Conservation (phyloP, 2,113 vertebrate genomes). For the Malaclemys terrapin region DNA sequence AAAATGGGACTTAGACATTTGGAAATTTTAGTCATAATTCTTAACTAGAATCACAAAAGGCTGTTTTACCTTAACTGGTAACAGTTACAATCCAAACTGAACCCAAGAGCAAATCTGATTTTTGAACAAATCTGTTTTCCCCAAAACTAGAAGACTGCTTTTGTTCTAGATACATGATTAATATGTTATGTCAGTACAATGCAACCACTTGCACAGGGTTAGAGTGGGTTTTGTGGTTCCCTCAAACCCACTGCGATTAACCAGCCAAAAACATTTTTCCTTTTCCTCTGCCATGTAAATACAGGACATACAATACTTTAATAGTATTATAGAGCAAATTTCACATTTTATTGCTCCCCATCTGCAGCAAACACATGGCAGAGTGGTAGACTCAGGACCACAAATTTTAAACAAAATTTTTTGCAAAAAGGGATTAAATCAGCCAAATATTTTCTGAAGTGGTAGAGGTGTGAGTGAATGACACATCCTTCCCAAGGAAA, state of each 20-base stretch:
- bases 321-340: background rate
- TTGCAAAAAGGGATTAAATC: background rate
- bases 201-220: background rate
- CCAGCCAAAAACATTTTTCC: background rate
- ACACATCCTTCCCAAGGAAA: background rate
- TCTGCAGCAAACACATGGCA: background rate
- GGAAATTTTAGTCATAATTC: background rate
- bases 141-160: background rate
- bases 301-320: background rate
- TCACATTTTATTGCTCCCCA: too few species aligned
- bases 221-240: background rate
- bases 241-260: background rate
- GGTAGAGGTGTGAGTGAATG: background rate
- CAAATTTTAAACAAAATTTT: too few species aligned
- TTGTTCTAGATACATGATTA: background rate
- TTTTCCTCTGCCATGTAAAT: background rate
- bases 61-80: background rate
- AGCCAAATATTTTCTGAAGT: background rate
- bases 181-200: background rate
- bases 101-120: background rate
- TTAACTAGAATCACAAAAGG: accelerated
- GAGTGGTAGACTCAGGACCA: background rate
- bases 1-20: background rate
- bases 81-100: background rate
- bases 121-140: background rate